phyloP scores from a whole-genome alignment of 2,113 vertebrate species.

The Oreochromis tanganicae region DNA sequence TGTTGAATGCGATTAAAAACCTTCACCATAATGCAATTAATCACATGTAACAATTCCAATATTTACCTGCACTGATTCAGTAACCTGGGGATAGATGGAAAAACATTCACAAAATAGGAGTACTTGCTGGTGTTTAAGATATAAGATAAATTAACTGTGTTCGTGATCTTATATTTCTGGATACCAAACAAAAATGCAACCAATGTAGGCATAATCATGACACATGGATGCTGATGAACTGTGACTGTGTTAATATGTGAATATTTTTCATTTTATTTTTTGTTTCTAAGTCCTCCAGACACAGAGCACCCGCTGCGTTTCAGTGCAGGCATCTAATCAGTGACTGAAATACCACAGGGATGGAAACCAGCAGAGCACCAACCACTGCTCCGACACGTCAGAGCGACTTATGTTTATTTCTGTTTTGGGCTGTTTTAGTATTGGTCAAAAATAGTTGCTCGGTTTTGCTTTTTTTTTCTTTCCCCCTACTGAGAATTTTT shows the following conservation, averaged over 20 bases:
- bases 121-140: not conserved
- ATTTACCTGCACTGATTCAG: not conserved
- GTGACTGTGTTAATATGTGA: not conserved
- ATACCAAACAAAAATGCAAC: not conserved
- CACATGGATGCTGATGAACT: not conserved
- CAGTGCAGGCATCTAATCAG: not conserved
- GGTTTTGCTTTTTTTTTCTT: not conserved
- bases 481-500: not conserved
- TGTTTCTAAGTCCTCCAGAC: not conserved
- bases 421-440: not conserved
- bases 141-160: not conserved
- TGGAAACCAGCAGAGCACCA: slow-evolving; percentile 3
- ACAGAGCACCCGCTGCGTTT: slow-evolving; percentile 18
- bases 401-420: not conserved
- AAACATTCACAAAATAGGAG: not conserved
- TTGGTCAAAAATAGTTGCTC: not conserved
- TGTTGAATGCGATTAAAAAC: not conserved
- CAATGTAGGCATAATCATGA: not conserved
- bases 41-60: not conserved
- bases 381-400: not conserved
- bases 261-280: not conserved
- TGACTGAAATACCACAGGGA: slow-evolving; percentile 11
- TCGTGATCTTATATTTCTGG: not conserved
- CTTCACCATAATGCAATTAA: not conserved
- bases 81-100: not conserved